Conservation (phyloP, 2,113 vertebrate species). For the Motacilla alba region DNA sequence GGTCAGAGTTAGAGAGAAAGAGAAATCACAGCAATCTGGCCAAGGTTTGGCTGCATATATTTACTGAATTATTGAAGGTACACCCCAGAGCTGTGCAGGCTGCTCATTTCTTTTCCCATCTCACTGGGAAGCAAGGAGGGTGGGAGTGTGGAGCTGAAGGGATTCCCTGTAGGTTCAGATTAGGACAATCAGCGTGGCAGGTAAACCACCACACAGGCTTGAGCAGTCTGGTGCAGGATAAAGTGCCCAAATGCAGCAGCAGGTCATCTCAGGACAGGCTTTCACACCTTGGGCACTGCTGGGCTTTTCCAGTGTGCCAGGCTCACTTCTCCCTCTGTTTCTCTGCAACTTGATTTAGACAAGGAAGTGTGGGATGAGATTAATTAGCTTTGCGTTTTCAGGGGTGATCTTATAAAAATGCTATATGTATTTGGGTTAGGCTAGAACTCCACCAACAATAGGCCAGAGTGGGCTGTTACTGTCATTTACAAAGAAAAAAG, state of each 20-base stretch:
- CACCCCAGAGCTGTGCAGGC: neutral
- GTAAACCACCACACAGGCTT: neutral
- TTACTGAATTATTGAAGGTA: neutral
- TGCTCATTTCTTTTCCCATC: neutral
- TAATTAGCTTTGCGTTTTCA: neutral
- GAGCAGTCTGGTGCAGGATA: neutral
- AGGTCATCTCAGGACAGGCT: neutral
- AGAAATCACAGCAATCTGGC: neutral
- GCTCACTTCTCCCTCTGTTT: neutral
- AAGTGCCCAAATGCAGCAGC: neutral
- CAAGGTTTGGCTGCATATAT: fast-evolving
- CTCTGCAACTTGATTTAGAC: neutral
- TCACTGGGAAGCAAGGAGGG: neutral
- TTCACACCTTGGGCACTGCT: neutral
- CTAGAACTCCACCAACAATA: neutral
- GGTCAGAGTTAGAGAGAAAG: neutral
- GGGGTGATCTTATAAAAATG: neutral
- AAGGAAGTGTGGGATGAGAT: neutral
- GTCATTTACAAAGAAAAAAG: neutral
- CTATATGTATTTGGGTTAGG: neutral
- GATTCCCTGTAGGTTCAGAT: neutral
- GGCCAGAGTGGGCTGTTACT: neutral
- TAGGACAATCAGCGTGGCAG: neutral
- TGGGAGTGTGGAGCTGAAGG: neutral
- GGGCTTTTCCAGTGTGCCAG: neutral